phyloP scores from a whole-genome alignment of 2,888 invertebrate genomes.

The Tridacna crocea region DNA sequence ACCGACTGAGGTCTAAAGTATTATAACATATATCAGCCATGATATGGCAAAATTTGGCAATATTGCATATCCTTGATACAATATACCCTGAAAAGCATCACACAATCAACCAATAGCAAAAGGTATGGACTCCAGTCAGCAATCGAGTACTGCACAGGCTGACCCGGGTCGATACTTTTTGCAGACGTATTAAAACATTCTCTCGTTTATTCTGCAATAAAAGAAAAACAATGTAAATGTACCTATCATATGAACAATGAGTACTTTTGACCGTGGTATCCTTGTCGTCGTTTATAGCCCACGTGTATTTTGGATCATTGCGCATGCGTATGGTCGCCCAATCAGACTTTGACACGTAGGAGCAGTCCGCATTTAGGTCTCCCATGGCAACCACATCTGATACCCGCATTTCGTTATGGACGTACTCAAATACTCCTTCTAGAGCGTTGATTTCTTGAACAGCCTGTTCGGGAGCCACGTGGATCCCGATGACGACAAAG shows the following conservation, averaged over 20 bases:
- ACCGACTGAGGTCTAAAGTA: too few relatives aligned
- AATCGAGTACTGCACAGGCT: too few relatives aligned
- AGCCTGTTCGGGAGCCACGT: conserved; percentile 67
- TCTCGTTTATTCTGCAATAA: too few relatives aligned
- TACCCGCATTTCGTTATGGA: conserved; percentile 41
- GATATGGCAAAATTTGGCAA: too few relatives aligned
- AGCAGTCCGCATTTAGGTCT: conserved; percentile 77
- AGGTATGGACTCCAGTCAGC: too few relatives aligned
- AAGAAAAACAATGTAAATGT: not conserved
- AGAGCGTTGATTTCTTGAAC: conserved; percentile 67
- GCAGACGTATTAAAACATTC: too few relatives aligned
- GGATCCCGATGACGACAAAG: conserved; percentile 68
- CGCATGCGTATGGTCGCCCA: conserved; percentile 65
- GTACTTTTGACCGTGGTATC: conserved; percentile 72
- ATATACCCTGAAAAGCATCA: too few relatives aligned
- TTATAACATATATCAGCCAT: too few relatives aligned
- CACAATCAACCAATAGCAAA: too few relatives aligned
- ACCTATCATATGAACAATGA: conserved; percentile 77
- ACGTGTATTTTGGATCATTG: conserved; percentile 57
- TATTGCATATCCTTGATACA: too few relatives aligned
- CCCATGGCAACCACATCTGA: conserved; percentile 68
- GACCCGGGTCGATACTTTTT: too few relatives aligned
- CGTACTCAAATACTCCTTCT: conserved; percentile 56
- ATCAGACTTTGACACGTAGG: conserved; percentile 62
- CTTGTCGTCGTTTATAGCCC: conserved; percentile 72